phyloP scores from a whole-genome alignment of 2,888 invertebrate genomes.

The Netelia virgata region DNA sequence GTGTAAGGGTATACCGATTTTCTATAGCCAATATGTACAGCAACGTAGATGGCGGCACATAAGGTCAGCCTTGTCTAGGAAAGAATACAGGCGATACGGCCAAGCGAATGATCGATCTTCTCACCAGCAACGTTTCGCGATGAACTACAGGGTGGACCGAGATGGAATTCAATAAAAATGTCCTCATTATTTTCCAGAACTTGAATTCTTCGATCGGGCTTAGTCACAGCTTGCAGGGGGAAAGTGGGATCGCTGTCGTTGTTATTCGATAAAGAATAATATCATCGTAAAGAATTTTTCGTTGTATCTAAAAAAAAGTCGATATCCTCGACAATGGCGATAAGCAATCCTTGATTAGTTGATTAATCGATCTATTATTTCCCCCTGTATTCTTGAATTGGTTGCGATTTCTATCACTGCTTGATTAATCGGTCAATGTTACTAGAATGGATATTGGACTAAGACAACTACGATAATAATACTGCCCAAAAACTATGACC shows the following conservation, averaged over 20 bases:
- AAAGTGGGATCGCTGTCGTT: neutral
- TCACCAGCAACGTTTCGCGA: constrained; percentile 29
- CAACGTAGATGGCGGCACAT: constrained; percentile 20
- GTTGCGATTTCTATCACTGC: no score
- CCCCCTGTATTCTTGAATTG: no score
- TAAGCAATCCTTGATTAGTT: no score
- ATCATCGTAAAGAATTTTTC: neutral
- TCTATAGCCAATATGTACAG: constrained; percentile 3
- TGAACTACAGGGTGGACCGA: constrained; percentile 33
- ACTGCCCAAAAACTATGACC: neutral
- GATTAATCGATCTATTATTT: no score
- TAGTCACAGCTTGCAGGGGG: neutral
- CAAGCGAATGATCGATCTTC: constrained; percentile 63
- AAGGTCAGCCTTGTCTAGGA: constrained; percentile 6
- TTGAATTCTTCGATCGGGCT: constrained; percentile 1
- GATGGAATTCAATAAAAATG: constrained; percentile 62
- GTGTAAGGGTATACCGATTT: constrained; percentile 42
- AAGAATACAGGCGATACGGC: constrained; percentile 51
- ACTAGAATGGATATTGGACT: neutral
- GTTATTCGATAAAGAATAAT: neutral
- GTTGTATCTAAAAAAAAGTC: neutral
- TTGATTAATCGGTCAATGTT: neutral
- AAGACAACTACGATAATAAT: no score
- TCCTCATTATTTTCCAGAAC: constrained; percentile 40
- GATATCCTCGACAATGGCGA: no score